These are phyloP conservation scores for Liasis olivaceus DNA, from an alignment of 2,797 vertebrate species.

Conservation along the genomic window DNA sequence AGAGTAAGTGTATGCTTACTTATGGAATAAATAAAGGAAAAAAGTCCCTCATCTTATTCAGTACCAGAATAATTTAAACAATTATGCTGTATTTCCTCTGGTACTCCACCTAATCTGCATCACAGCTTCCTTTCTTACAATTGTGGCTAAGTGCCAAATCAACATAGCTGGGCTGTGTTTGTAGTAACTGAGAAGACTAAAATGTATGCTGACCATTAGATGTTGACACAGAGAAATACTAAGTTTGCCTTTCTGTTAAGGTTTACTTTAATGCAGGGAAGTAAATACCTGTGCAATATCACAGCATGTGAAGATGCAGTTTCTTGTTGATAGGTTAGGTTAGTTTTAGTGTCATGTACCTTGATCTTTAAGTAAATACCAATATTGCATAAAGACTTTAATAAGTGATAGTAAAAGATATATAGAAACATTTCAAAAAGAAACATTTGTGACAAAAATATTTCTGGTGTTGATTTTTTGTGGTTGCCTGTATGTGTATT, in stretches of 20 bases:
- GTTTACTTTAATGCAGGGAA: not conserved
- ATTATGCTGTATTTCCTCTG: slow-evolving; percentile 58
- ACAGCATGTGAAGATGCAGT: slow-evolving; percentile 16
- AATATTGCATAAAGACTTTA: not conserved
- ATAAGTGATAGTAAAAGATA: not conserved
- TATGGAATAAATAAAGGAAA: slow-evolving; percentile 52
- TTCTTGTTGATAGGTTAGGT: slow-evolving; percentile 38
- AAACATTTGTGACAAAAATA: slow-evolving; percentile 35
- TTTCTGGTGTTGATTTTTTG: slow-evolving; percentile 43
- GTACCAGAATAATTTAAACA: slow-evolving; percentile 54
- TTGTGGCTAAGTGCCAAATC: slow-evolving; percentile 60
- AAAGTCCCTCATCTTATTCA: slow-evolving; percentile 51
- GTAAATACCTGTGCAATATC: slow-evolving; percentile 33
- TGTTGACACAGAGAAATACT: slow-evolving; percentile 36
- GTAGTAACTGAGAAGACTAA: slow-evolving; percentile 18
- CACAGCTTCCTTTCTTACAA: slow-evolving; percentile 64
- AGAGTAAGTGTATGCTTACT: slow-evolving; percentile 47
- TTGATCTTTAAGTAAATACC: slow-evolving; percentile 22
- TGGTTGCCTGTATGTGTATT: slow-evolving; percentile 16
- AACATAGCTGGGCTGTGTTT: slow-evolving; percentile 22
- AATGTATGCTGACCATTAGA: not conserved
- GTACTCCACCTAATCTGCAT: slow-evolving; percentile 63
- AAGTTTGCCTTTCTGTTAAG: slow-evolving; percentile 30
- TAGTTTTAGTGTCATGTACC: slow-evolving; percentile 44
- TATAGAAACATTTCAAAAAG: slow-evolving; percentile 6